Evolutionary conservation across 2,888 invertebrate genomes (phyloP).

Genomic region (Polia nebulosa): DNA sequence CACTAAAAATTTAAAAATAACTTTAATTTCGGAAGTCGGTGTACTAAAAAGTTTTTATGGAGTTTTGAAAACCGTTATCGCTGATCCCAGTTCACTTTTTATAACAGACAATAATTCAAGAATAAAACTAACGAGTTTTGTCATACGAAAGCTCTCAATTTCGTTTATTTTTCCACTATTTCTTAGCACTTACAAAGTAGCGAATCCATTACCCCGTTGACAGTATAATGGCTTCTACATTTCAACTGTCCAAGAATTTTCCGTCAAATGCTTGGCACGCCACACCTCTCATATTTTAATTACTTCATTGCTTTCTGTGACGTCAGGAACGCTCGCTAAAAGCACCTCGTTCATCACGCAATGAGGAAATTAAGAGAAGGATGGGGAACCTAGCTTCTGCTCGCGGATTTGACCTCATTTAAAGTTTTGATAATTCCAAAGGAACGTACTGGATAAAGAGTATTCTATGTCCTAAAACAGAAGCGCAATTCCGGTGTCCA

Average conservation of each 20-base stretch:
- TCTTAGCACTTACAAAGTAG: background rate
- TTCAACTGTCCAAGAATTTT: conserved; percentile 20
- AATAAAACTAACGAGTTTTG: too few relatives aligned
- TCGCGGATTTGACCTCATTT: background rate
- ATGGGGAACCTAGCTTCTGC: background rate
- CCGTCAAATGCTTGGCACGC: conserved; percentile 32
- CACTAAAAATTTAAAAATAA: too few relatives aligned
- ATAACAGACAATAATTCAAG: too few relatives aligned
- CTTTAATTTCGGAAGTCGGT: too few relatives aligned
- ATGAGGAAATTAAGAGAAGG: background rate
- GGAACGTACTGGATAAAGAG: too few relatives aligned
- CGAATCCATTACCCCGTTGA: background rate
- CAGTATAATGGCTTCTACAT: background rate
- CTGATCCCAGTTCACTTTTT: too few relatives aligned
- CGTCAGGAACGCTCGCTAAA: background rate
- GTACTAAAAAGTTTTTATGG: too few relatives aligned
- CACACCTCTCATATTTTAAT: conserved; percentile 10
- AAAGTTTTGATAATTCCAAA: too few relatives aligned
- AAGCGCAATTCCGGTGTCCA: too few relatives aligned
- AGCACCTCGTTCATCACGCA: background rate
- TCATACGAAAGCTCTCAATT: background rate
- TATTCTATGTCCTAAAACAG: too few relatives aligned
- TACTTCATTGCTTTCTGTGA: conserved; percentile 23
- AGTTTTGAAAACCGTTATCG: too few relatives aligned
- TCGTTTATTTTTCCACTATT: background rate